Evolutionary conservation across 1,140 invertebrate genomes (phyloP), one percentile per base, ranked within the genome.

Genomic region (Drosophila fuyamai): DNA sequence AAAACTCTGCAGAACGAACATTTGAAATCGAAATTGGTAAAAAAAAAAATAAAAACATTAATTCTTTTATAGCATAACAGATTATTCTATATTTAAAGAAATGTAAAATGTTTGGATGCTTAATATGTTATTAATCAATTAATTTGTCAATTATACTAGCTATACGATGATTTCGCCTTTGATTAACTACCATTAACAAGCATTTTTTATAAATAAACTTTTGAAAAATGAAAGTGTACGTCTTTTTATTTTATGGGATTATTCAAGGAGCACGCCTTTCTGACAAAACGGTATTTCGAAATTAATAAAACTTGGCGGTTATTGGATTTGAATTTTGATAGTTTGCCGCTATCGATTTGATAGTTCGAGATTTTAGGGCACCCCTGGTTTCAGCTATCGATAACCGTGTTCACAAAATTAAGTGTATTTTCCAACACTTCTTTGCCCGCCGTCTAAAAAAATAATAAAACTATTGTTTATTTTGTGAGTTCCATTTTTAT

Each of bases 121-220:
- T 71, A 71, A 60, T 58, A 86, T 85, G 82, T 81, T 86, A 81
- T 81, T 75, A 86, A 77, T 78, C 63, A 81, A 72, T 72, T 68
- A 36, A 51, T 84, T 85, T 85, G 75, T 82, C 76, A 84, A 84
- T 80, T 84, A 56, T 84, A 84, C 47, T 62, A 72, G 67, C 68
- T 74, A 38, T 73, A 74, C 48, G 53, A 72, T 73, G 41, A 76
- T 76, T 77, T 77, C 38, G 23, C 10, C 50, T 48, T 76, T 82
- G 51, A 77, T 72, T 79, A 72, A 67, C 55, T 66, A 63, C 66
- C 81, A 77, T 76, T 86, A 86, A 86, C 83, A 81, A 72, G 51
- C 74, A 79, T 81, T 88, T 85, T 85, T 88, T 86, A 86, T 88
- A 86, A 86, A 86, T 86, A 86, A 88, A 51, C 50, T 56, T 63